Evolutionary conservation across 2,888 invertebrate genomes (phyloP).

Genomic region (Idaea biselata): DNA sequence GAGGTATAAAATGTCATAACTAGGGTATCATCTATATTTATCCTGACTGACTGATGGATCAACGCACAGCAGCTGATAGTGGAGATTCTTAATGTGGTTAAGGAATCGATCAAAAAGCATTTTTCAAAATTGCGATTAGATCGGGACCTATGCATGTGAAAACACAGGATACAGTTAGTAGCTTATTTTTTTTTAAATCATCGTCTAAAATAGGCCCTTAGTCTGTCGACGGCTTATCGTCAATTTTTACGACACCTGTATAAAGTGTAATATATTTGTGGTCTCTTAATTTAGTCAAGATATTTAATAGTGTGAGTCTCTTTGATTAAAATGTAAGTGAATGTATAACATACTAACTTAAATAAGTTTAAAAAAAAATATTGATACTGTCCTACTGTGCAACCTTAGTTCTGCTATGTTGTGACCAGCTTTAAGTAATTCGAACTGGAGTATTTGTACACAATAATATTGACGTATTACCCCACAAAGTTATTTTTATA

Average conservation of each 20-base stretch:
- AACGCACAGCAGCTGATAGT: no score
- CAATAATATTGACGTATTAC: slow-evolving; percentile 65
- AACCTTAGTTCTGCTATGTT: slow-evolving; percentile 77
- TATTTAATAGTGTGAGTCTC: slow-evolving; percentile 80
- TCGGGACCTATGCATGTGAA: no score
- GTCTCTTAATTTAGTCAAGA: slow-evolving; percentile 80
- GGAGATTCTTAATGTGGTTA: no score
- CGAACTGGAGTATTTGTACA: slow-evolving; percentile 74
- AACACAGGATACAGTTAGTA: no score
- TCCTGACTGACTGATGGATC: no score
- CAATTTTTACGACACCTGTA: slow-evolving; percentile 39
- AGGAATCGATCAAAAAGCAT: no score
- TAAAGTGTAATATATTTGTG: slow-evolving; percentile 76
- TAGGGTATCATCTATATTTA: no score
- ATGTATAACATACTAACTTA: slow-evolving; percentile 69
- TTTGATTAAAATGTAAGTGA: slow-evolving; percentile 69
- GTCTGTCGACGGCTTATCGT: no score
- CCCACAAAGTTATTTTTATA: slow-evolving; percentile 77
- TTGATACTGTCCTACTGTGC: slow-evolving; percentile 74
- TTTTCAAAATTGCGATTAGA: no score
- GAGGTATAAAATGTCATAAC: no score
- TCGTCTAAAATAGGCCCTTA: no score
- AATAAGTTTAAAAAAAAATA: slow-evolving; percentile 44
- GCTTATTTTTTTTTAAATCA: no score
- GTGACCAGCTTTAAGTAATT: slow-evolving; percentile 79